Evolutionary conservation across 2,113 vertebrate genomes (phyloP).

Genomic region (Heterochromis multidens): DNA sequence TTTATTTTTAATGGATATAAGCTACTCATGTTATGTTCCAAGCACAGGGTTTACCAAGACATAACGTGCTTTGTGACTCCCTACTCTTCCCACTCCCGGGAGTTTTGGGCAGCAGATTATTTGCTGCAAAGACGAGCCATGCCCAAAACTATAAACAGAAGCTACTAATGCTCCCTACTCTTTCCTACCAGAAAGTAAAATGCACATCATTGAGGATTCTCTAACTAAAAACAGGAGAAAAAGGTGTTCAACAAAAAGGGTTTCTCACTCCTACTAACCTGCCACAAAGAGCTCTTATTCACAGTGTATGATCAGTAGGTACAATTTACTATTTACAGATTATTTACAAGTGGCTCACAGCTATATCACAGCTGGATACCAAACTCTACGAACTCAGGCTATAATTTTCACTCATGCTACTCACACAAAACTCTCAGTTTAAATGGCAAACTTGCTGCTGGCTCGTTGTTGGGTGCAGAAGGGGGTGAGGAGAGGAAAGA

Average conservation of each 20-base stretch:
- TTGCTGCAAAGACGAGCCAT: background rate
- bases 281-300: background rate
- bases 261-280: background rate
- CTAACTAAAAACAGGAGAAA: background rate
- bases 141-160: background rate
- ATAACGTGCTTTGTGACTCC: background rate
- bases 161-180: background rate
- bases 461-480: background rate
- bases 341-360: background rate
- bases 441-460: background rate
- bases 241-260: background rate
- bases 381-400: background rate
- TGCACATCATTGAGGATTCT: background rate
- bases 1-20: background rate
- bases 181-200: background rate
- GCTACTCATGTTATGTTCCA: background rate
- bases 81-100: background rate
- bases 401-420: background rate
- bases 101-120: background rate
- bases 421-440: background rate
- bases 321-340: background rate
- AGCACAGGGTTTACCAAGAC: background rate
- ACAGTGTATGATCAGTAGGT: rapidly evolving
- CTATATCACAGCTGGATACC: background rate
- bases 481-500: background rate